Evolutionary conservation across 2,888 invertebrate genomes (phyloP).

Genomic region (Pocota personata): DNA sequence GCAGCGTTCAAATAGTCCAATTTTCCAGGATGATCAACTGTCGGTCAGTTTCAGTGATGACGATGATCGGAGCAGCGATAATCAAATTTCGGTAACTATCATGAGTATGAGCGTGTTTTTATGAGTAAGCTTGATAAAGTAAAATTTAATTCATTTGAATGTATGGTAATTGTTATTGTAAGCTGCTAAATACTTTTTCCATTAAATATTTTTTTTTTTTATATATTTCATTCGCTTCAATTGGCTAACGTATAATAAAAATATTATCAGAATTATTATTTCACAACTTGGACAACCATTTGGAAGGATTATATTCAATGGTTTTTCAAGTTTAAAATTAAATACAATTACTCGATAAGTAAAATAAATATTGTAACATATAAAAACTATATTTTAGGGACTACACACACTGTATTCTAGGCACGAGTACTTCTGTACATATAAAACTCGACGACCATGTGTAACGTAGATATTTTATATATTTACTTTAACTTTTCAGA

Average conservation of each 20-base stretch:
- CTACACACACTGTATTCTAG: not conserved
- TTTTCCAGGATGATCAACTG: constrained; percentile 78
- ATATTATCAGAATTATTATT: not conserved
- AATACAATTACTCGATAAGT: not conserved
- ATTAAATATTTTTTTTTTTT: constrained; percentile 3
- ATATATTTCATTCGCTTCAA: constrained; percentile 39
- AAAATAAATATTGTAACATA: not conserved
- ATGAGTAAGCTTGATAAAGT: constrained; percentile 61
- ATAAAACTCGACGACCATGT: not conserved
- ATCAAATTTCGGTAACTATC: constrained; percentile 77
- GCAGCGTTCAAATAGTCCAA: constrained; percentile 78
- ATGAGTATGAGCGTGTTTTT: constrained; percentile 17
- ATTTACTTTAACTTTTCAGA: too few species aligned
- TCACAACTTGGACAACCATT: constrained; percentile 1
- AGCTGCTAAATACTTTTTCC: constrained; percentile 35
- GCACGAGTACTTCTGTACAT: too few species aligned
- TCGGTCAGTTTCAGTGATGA: constrained; percentile 83
- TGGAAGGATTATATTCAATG: not conserved
- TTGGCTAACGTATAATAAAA: constrained; percentile 42
- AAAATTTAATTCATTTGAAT: constrained; percentile 41
- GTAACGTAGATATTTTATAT: too few species aligned
- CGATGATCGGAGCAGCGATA: constrained; percentile 79
- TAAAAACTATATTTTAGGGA: not conserved
- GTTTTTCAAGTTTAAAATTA: not conserved
- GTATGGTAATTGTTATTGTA: constrained; percentile 55